Conservation (phyloP, 2,888 invertebrate genomes). For the Thecophora atra region DNA sequence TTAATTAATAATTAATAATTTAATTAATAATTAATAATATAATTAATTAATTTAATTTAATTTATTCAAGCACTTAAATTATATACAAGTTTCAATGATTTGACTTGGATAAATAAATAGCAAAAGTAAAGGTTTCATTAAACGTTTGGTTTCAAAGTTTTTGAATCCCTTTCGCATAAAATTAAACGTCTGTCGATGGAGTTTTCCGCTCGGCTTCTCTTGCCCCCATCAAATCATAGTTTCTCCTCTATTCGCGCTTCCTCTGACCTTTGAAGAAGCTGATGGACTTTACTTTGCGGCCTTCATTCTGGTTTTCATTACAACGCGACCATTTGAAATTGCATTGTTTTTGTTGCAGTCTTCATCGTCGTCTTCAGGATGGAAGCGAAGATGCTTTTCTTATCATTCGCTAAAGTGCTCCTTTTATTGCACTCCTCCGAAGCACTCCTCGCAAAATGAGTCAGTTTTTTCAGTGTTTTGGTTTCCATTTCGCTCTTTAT, state of each 20-base stretch:
- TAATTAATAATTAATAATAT: too few species aligned
- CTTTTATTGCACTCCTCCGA: constrained; percentile 6
- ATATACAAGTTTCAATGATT: too few species aligned
- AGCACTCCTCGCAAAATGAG: not conserved
- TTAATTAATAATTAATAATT: too few species aligned
- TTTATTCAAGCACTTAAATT: too few species aligned
- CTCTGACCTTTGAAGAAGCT: not conserved
- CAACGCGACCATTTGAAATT: not conserved
- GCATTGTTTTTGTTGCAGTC: not conserved
- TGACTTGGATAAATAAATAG: not conserved
- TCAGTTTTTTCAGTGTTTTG: not conserved
- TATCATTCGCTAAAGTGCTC: constrained; percentile 30
- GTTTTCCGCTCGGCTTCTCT: not conserved
- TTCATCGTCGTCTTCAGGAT: not conserved
- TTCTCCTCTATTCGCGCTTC: not conserved
- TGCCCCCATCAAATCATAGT: not conserved
- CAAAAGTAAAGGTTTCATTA: not conserved
- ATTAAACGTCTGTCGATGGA: not conserved
- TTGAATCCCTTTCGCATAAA: not conserved
- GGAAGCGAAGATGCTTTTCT: constrained; percentile 4
- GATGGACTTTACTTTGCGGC: not conserved
- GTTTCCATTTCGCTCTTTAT: not conserved
- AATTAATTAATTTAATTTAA: too few species aligned
- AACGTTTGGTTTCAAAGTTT: not conserved
- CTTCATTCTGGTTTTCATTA: too few species aligned